These are phyloP conservation scores for Sphyrna mokarran DNA, from an alignment of 2,113 vertebrate species.

Conservation along the genomic window DNA sequence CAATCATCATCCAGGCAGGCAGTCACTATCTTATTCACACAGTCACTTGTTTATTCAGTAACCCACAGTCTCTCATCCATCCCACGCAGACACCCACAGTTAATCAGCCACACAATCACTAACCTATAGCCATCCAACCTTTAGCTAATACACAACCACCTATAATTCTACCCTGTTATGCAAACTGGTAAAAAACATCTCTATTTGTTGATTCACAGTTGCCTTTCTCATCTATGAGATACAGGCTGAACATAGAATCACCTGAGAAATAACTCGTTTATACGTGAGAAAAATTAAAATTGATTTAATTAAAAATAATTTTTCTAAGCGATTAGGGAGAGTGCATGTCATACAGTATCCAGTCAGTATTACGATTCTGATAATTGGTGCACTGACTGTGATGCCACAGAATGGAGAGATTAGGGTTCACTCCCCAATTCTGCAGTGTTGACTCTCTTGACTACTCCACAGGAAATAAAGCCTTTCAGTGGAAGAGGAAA, in stretches of 20 bases:
- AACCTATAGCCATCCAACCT: slow-evolving; percentile 25
- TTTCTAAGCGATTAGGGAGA: not conserved
- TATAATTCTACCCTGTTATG: not conserved
- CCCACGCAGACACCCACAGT: slow-evolving; percentile 24
- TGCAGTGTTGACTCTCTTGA: not conserved
- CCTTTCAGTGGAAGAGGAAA: not conserved
- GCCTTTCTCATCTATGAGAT: not conserved
- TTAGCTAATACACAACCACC: not conserved
- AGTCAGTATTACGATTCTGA: not conserved
- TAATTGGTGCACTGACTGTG: not conserved
- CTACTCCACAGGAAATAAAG: not conserved
- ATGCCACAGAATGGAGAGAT: not conserved
- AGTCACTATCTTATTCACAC: not conserved
- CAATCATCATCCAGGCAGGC: not conserved
- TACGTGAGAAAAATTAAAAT: not conserved
- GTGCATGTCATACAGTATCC: not conserved
- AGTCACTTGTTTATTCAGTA: slow-evolving; percentile 12
- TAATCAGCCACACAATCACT: not conserved
- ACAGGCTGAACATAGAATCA: not conserved
- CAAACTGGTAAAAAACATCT: not conserved
- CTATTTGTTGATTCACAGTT: not conserved
- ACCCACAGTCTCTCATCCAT: slow-evolving; percentile 27
- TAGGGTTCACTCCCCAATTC: not conserved
- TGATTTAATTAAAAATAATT: not conserved
- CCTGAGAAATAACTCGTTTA: not conserved